Base-by-base conservation (phyloP, 1,140 invertebrate genomes). In the Idris sp. region DNA sequence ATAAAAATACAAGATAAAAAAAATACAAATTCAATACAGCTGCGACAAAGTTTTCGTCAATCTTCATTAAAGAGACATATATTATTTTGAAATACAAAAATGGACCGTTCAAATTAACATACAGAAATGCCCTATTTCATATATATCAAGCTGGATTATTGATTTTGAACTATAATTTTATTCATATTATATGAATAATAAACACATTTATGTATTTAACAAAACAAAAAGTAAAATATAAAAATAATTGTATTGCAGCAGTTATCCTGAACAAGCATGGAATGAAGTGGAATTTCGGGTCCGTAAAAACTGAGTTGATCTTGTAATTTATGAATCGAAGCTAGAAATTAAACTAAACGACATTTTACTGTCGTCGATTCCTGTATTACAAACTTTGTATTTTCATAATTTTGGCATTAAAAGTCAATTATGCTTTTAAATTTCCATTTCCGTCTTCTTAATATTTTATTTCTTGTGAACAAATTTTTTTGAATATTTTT, bases 291-390 rank as follows among this genome's bases (percentile, higher is more conserved):
- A 67, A 71, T 76, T 76, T 76, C 48, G 54, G 51, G 51, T 72
- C 51, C 56, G 25, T 68, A 62, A 76, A 76, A 76, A 72, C 41
- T 33, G 35, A 36, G 15, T 58, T 72, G 67, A 76, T 76, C 67
- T 51, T 67, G 56, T 72, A 72, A 76, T 76, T 76, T 76, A 76
- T 76, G 74, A 72, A 58, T 72, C 67, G 56, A 56, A 51, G 51
- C 68, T 73, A 73, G 68, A 76, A 76, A 72, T 76, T 76, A 72
- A 72, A 76, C 74, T 76, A 76, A 76, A 72, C 56, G 62, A 53
- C 67, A 68, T 76, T 76, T 76, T 72, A 76, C 74, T 72, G 74
- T 76, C 67, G 74, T 76, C 74, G 41, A 58, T 76, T 71, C 65
- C 40, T 25, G 35, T 19, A 44, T 73, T 59, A 48, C 54, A 71